These are phyloP conservation scores for Epinephelus cyanopodus DNA, from an alignment of 2,113 vertebrate genomes.

Conservation along the genomic window DNA sequence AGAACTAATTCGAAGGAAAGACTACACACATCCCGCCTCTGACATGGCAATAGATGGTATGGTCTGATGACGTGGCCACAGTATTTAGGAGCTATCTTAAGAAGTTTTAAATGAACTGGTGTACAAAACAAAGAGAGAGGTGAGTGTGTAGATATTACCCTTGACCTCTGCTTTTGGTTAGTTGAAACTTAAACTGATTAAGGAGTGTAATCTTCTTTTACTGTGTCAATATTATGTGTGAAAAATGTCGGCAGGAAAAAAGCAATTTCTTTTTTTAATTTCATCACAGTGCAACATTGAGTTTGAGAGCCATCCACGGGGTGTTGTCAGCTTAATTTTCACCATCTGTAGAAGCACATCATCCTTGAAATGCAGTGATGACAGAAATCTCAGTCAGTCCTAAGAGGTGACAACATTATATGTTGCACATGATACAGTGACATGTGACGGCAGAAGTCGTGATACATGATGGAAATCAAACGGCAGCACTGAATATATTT, in stretches of 20 bases:
- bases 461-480: neutral
- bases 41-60: too few species aligned
- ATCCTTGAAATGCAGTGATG: neutral
- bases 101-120: too few species aligned
- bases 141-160: too few species aligned
- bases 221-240: neutral
- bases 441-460: neutral
- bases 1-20: too few species aligned
- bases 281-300: neutral
- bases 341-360: neutral
- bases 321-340: slow-evolving; percentile 29
- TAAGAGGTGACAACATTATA: neutral
- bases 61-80: too few species aligned
- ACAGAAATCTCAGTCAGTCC: neutral
- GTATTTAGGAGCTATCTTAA: too few species aligned
- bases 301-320: neutral
- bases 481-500: neutral
- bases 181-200: neutral
- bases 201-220: neutral
- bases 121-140: too few species aligned
- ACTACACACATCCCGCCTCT: too few species aligned
- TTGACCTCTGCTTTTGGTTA: neutral
- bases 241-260: too few species aligned
- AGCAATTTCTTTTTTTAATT: neutral
- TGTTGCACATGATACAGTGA: too few species aligned